Evolutionary conservation across 2,113 vertebrate genomes (phyloP), one percentile per base, ranked within the genome.

Genomic region (Muntiacus reevesi): DNA sequence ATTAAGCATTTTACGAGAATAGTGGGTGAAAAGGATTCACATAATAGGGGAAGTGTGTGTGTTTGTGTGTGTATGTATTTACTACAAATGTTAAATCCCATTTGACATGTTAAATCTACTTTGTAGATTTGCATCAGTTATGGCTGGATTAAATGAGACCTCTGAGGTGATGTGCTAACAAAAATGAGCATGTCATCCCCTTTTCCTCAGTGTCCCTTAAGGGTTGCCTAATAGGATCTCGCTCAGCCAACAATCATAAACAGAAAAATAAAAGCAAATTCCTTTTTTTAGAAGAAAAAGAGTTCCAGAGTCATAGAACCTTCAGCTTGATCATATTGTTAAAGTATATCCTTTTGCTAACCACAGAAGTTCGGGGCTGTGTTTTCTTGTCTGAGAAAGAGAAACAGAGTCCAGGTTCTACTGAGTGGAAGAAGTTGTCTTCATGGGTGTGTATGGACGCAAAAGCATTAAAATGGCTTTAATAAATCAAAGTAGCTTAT

Each of bases 121-220:
- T 47, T 47, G 47, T 50, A 50, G 59, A 92, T 83, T 74, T 89
- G 36, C 52, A 33, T 96, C 27, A 76, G 62, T 43, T 62, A 50
- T 57, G 45, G 15, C 33, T 92, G 57, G 92, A 6, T 74, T 95
- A 62, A 92, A n/a, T 92, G 87, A 92, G 62, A 92, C 83, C 19
- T 15, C 28, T 64, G 15, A 81, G 33, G 30, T 90, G 25, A 60
- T 74, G 16, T 15, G 12, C 12, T 87, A 83, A 89, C 23, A 74
- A 87, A 94, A 89, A 79, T 86, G 43, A 78, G 62, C 13, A 74
- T 9, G 74, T 74, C 36, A 79, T 74, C 1, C 43, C 57, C 5
- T 94, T 97, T 94, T 71, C 15, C 40, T 97, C 97, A 50, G 23
- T 47, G 33, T 40, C 40, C 5, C 36, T 52, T 94, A 94, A 89